Percentiles rank a stretch among this genome's conserved stretches.
These are phyloP conservation scores for Meriones unguiculatus DNA, from an alignment of 2,113 vertebrate genomes.

Conservation along the genomic window DNA sequence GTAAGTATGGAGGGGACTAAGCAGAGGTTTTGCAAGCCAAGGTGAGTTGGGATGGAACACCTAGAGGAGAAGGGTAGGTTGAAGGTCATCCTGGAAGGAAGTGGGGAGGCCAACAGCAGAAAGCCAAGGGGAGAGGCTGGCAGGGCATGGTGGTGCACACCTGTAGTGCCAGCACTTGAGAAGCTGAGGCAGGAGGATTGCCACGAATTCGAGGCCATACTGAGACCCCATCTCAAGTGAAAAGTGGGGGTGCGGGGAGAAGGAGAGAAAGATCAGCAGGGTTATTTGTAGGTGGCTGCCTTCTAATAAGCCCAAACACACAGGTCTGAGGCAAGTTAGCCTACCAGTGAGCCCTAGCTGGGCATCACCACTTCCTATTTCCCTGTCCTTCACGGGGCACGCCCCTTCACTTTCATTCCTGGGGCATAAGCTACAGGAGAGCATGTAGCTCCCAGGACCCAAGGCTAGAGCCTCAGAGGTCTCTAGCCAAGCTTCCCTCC, in stretches of 20 bases:
- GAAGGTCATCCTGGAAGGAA: not conserved
- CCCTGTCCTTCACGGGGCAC: not conserved
- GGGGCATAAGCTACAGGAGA: not conserved
- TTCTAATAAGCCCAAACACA: not conserved
- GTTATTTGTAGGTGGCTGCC: not conserved
- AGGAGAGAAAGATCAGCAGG: not conserved
- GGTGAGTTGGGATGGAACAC: not conserved
- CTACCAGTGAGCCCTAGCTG: not conserved
- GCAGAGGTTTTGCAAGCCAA: conserved; percentile 77
- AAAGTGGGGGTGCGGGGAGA: not conserved
- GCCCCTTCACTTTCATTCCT: not conserved
- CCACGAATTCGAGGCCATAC: not conserved
- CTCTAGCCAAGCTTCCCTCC: not conserved
- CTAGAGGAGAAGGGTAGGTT: not conserved
- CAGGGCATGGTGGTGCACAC: not conserved
- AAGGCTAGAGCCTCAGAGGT: not conserved
- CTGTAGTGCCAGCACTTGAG: not conserved
- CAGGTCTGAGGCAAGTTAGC: not conserved
- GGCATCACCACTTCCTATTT: not conserved
- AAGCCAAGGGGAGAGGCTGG: too few relatives aligned
- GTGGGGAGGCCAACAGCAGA: not conserved
- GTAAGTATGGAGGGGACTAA: not conserved
- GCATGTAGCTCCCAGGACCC: not conserved
- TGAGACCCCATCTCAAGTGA: not conserved
- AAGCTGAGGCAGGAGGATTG: not conserved